These are phyloP conservation scores for Abramis brama DNA, from an alignment of 2,113 vertebrate species.

Conservation along the genomic window DNA sequence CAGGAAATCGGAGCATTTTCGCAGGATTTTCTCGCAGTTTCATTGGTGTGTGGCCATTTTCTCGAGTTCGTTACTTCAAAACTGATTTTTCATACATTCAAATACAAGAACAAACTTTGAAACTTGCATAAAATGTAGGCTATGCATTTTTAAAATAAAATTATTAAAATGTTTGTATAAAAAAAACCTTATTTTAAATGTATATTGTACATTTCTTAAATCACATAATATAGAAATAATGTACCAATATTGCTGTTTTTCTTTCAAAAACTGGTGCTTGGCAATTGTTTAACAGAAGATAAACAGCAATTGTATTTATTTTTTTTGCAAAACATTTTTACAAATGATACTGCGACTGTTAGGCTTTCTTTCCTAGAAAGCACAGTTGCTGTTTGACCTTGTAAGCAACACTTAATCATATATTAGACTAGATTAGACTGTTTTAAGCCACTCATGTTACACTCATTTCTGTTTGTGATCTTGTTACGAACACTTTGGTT, in stretches of 20 bases:
- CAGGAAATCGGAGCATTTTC: slow-evolving; percentile 9
- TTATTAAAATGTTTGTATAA: not conserved
- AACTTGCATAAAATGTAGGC: not conserved
- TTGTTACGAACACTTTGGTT: not conserved
- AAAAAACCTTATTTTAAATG: not conserved
- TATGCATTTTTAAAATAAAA: not conserved
- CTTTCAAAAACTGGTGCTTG: not conserved
- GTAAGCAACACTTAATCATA: no score
- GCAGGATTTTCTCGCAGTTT: not conserved
- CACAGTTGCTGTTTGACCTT: no score
- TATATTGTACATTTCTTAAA: not conserved
- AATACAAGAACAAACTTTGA: not conserved
- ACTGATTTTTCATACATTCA: not conserved
- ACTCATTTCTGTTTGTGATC: not conserved
- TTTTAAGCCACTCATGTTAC: not conserved
- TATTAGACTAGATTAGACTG: not conserved
- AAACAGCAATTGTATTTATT: not conserved
- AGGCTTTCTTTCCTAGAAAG: no score
- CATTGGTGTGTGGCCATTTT: no score
- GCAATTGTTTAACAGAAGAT: not conserved
- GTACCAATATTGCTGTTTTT: not conserved
- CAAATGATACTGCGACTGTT: not conserved
- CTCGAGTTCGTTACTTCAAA: not conserved
- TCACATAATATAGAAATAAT: not conserved
- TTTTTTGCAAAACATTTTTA: no score